Evolutionary conservation across 2,797 vertebrate species (phyloP), one percentile per base, ranked within the genome.

Genomic region (Coilia nasus): DNA sequence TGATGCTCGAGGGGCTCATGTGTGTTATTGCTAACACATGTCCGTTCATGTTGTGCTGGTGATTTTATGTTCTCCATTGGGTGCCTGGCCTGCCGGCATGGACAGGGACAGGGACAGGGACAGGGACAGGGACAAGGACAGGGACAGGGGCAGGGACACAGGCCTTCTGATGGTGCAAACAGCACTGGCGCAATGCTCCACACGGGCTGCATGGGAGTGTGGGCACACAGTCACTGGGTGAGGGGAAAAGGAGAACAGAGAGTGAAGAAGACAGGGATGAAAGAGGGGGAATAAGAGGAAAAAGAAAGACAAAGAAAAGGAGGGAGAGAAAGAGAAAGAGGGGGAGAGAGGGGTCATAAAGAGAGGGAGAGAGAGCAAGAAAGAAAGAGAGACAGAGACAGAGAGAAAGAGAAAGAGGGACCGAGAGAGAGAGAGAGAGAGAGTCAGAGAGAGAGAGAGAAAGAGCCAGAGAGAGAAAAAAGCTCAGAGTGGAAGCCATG

Each of bases 11-110:
- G 59, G 83, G 46, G 81, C 60, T 56, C 17, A 59, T 82, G 17
- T 44, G 14, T 21, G 15, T 75, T 84, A 84, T 84, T 82, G 83
- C 64, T 84, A 71, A 64, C 85, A 84, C 60, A 82, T 84, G 86
- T 75, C 14, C 28, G 17, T 81, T 31, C 71, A 78, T 84, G 44
- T 81, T 81, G 44, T 62, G 46, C 17, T 23, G 50, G 21, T 41
- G 41, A 35, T 71, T 81, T 35, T 81, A 25, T 71, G 2, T 21
- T 46, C 44, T 4, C 60, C 28, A 25, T 62, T 31, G 71, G 31
- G 47, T 31, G 11, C 11, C 57, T n/a, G 17, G 19, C 47, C 50
- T 2, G 14, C 50, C 50, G 50, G 50, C 50, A 54, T 7, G 50
- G 50, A 14, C 50, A 54, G 9, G 4, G 10, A 47, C 46, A 75